Conservation (phyloP, 2,797 vertebrate genomes). For the Phrynocephalus guinanensis region DNA sequence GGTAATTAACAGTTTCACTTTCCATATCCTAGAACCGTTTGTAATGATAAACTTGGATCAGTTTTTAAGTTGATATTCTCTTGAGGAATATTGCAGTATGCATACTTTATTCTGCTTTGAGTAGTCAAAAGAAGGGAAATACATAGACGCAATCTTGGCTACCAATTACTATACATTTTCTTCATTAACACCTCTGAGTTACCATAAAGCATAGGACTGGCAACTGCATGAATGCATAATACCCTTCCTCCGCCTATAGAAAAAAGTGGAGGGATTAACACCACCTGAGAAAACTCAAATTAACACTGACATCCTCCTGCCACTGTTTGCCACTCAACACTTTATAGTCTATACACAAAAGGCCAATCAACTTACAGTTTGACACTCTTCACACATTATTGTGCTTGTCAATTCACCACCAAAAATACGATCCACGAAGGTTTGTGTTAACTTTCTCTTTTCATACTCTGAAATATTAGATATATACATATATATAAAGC, state of each 20-base stretch:
- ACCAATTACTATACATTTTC: background rate
- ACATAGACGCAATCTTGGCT: too few species aligned
- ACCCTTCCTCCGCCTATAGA: too few species aligned
- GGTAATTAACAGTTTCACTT: background rate
- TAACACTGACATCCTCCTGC: too few species aligned
- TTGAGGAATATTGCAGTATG: background rate
- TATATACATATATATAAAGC: conserved; percentile 1
- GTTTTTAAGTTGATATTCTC: background rate
- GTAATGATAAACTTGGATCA: background rate
- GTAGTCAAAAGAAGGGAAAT: background rate
- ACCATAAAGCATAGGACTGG: background rate
- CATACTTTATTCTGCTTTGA: background rate
- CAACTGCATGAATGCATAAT: background rate
- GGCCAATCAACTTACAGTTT: conserved; percentile 82
- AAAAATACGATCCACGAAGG: conserved; percentile 93
- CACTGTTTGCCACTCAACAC: background rate
- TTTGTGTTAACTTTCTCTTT: conserved; percentile 85
- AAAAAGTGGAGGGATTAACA: background rate
- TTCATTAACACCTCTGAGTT: background rate
- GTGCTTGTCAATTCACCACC: conserved; percentile 95
- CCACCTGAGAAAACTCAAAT: background rate
- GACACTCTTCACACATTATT: conserved; percentile 95
- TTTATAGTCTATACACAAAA: background rate
- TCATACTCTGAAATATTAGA: conserved; percentile 86
- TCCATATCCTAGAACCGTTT: background rate